Evolutionary conservation across 2,113 vertebrate species (phyloP), one percentile per base, ranked within the genome.

Genomic region (Holacanthus passer): DNA sequence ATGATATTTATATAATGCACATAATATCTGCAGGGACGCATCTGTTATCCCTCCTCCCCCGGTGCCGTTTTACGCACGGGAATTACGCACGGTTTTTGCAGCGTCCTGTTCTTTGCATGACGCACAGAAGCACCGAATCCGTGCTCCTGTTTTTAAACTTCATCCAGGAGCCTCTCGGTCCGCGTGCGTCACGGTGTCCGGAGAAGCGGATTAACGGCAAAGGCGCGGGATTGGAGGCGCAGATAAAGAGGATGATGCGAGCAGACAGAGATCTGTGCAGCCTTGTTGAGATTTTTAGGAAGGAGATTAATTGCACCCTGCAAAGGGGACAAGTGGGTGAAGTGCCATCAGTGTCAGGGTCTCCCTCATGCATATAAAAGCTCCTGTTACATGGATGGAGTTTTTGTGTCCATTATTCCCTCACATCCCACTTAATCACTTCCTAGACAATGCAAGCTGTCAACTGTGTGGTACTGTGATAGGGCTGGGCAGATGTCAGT

Each of bases 361-460:
- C n/a, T n/a, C n/a, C n/a, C n/a, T n/a, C n/a, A n/a, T n/a, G n/a
- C n/a, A n/a, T n/a, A n/a, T n/a, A n/a, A n/a, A n/a, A n/a, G n/a
- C n/a, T n/a, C n/a, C 5, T 50, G 43, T 62, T n/a, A 20, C 20
- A 22, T 11, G 56, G 22, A 65, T 39, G 52, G 19, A 2, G 45
- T 59, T 71, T 77, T 13, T 65, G 55, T 35, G 31, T 53, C 7
- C 41, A 10, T 31, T 35, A 52, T 22, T 50, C 43, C 45, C 50
- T 29, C 29, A 14, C 53, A 68, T 20, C 53, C 50, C 29, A 71
- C 68, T 81, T 92, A 89, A 91, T 88, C 87, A 83, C 75, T 9
- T 45, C 53, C 50, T 48, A 87, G 81, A 90, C 88, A 81, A 90
- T 73, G 29, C 75, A 85, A 92, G 74, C 90, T 92, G 88, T 91